Evolutionary conservation across 2,888 invertebrate genomes (phyloP).

Genomic region (Nemurella pictetii): DNA sequence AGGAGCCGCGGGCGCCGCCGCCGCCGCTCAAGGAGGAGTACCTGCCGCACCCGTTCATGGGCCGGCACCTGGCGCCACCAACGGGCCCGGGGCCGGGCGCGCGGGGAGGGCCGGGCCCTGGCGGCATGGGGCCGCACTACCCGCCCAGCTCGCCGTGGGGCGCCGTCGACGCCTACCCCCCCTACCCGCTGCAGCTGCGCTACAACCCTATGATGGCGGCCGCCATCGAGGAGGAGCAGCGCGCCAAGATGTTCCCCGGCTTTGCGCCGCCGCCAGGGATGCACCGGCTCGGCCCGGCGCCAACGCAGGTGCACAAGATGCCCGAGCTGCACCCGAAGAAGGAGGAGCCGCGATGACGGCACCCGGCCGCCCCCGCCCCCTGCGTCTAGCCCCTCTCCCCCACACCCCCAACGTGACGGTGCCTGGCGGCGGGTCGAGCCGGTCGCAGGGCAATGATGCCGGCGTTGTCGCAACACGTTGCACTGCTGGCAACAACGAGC

Average conservation of each 20-base stretch:
- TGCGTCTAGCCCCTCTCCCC: no score
- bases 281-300: slow-evolving; percentile 50
- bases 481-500: no score
- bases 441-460: no score
- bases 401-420: no score
- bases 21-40: slow-evolving; percentile 45
- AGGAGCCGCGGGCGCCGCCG: slow-evolving; percentile 57
- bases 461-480: no score
- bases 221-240: slow-evolving; percentile 62
- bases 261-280: slow-evolving; percentile 57
- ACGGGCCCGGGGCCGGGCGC: slow-evolving; percentile 45
- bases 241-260: slow-evolving; percentile 69
- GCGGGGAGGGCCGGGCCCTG: slow-evolving; percentile 56
- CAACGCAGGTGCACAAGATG: no score
- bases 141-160: slow-evolving; percentile 45
- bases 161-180: slow-evolving; percentile 55
- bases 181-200: slow-evolving; percentile 69
- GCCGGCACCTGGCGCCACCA: slow-evolving; percentile 36
- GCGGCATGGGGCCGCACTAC: slow-evolving; percentile 53
- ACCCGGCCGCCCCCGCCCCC: neutral
- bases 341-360: slow-evolving; percentile 42
- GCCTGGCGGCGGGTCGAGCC: no score
- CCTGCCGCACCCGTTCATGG: slow-evolving; percentile 50
- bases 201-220: slow-evolving; percentile 81
- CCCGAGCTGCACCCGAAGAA: slow-evolving; percentile 41